Conservation (phyloP, 2,113 vertebrate species). For the Azemiops feae region DNA sequence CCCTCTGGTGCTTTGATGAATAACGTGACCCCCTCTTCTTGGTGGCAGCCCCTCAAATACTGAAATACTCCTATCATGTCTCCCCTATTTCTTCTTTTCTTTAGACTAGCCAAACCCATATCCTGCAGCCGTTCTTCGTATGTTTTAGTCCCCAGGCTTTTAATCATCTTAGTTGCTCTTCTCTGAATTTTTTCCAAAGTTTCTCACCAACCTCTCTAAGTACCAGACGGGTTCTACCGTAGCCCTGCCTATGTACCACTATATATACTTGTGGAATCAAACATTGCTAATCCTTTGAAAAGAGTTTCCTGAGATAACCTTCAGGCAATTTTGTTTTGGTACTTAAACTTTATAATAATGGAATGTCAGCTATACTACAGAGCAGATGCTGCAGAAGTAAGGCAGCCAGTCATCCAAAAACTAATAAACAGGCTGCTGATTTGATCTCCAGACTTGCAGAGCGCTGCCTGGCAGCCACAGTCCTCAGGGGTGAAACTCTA, state of each 20-base stretch:
- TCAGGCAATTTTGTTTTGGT: background rate
- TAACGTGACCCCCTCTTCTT: too few species aligned
- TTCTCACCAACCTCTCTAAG: background rate
- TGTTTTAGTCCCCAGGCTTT: too few species aligned
- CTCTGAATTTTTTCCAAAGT: too few species aligned
- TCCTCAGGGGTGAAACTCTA: background rate
- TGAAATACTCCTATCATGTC: too few species aligned
- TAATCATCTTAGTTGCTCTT: too few species aligned
- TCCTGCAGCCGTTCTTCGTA: too few species aligned
- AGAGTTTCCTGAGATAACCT: background rate
- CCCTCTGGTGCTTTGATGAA: too few species aligned
- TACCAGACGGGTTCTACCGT: background rate
- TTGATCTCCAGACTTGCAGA: background rate
- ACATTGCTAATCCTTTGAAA: background rate
- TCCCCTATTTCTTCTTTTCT: too few species aligned
- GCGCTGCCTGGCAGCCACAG: background rate
- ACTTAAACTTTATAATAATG: background rate
- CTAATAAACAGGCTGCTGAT: background rate
- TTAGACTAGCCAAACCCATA: too few species aligned
- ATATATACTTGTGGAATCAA: background rate
- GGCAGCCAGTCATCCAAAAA: background rate
- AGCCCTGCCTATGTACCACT: background rate
- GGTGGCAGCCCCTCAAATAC: too few species aligned
- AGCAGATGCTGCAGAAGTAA: background rate
- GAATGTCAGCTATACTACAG: background rate